Percentiles rank a stretch among this genome's conserved stretches.
phyloP scores from a whole-genome alignment of 1,140 invertebrate genomes.

The Drosophila hydei region DNA sequence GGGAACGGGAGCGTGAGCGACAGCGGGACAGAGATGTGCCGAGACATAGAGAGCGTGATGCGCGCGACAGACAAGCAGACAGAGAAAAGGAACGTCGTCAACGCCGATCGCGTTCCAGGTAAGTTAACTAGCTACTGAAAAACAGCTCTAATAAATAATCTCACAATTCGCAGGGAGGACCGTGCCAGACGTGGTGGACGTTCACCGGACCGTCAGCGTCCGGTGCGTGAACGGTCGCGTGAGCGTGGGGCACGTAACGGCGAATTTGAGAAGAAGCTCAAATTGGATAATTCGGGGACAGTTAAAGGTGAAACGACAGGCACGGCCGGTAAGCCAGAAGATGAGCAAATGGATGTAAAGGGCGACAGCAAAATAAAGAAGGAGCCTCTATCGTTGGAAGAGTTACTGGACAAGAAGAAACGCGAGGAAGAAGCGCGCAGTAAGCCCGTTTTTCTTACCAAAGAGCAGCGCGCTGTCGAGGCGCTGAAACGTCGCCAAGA shows the following conservation, averaged over 20 bases:
- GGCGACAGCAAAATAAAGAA: slow-evolving; percentile 85
- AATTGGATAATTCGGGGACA: slow-evolving; percentile 36
- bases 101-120: slow-evolving; percentile 76
- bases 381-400: slow-evolving; percentile 97
- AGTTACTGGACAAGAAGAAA: slow-evolving; percentile 97
- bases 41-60: slow-evolving; percentile 46
- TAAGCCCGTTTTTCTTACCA: slow-evolving; percentile 98
- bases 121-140: background rate
- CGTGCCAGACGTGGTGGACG: slow-evolving; percentile 74
- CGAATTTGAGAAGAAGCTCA: slow-evolving; percentile 54
- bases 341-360: slow-evolving; percentile 65
- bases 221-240: slow-evolving; percentile 48
- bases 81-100: slow-evolving; percentile 70
- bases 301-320: background rate
- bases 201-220: slow-evolving; percentile 65
- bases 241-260: slow-evolving; percentile 53
- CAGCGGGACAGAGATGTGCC: slow-evolving; percentile 58
- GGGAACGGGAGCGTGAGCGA: slow-evolving; percentile 53
- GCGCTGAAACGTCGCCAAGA: slow-evolving; percentile 95
- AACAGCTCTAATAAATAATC: background rate
- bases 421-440: slow-evolving; percentile 96
- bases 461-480: slow-evolving; percentile 95
- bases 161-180: slow-evolving; percentile 49
- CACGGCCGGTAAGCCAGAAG: slow-evolving; percentile 45
- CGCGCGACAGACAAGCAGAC: slow-evolving; percentile 40